A percentile compares a stretch with the other conserved stretches of the same genome.
Conservation (phyloP, 2,113 vertebrate genomes). For the Myotis davidii region DNA sequence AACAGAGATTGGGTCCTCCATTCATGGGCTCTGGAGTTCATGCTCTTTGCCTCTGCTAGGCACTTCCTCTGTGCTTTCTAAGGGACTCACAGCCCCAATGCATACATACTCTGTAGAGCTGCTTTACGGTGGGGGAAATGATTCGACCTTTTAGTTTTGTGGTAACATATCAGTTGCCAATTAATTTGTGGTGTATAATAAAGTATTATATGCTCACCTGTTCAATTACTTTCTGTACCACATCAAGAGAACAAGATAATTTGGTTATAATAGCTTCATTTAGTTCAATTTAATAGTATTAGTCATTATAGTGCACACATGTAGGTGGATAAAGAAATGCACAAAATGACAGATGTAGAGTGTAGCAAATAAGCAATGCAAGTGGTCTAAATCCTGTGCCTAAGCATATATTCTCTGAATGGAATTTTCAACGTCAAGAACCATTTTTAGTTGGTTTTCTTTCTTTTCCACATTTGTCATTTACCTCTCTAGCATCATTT, state of each 20-base stretch:
- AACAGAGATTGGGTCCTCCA: background rate
- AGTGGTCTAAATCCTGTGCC: background rate
- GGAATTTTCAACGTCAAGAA: background rate
- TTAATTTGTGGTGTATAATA: constrained; percentile 17
- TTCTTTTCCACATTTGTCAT: background rate
- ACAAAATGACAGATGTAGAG: background rate
- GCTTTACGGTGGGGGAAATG: background rate
- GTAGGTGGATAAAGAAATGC: background rate
- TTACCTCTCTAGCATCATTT: background rate
- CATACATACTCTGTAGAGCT: background rate
- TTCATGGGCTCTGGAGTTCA: background rate
- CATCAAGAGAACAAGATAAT: background rate
- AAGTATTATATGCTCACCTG: background rate
- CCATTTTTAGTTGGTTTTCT: constrained; percentile 1
- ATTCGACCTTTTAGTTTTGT: background rate
- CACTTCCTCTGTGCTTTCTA: no score
- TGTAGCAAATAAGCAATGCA: background rate
- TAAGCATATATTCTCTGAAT: background rate
- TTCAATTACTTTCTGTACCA: constrained; percentile 29
- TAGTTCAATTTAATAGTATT: constrained; percentile 20
- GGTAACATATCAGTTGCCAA: background rate
- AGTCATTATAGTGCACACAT: background rate
- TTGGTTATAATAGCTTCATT: constrained; percentile 22
- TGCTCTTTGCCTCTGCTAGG: background rate
- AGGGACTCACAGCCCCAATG: no score